Percentiles rank a stretch among this genome's conserved stretches.
These are phyloP conservation scores for Antrozous pallidus DNA, from an alignment of 2,797 vertebrate genomes.

Conservation along the genomic window DNA sequence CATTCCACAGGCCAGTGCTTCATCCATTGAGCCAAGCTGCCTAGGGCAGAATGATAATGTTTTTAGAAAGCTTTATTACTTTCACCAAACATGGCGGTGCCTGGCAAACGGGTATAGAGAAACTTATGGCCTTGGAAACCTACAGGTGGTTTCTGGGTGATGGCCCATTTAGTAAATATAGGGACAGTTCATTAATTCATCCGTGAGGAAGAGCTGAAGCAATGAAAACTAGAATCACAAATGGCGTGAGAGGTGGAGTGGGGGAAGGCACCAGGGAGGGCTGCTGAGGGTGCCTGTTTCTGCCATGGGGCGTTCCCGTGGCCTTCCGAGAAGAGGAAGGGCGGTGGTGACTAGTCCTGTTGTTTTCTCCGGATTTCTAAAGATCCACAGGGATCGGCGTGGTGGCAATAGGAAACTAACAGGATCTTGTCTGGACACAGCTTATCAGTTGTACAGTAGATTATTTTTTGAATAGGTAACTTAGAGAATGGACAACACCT, in stretches of 20 bases:
- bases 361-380: not conserved
- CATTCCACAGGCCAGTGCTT: no score
- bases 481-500: not conserved
- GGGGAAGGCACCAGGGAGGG: not conserved
- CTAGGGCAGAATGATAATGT: not conserved
- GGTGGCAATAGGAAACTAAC: not conserved
- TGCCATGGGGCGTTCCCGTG: accelerated
- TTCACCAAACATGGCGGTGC: not conserved
- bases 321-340: not conserved
- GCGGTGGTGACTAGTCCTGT: not conserved
- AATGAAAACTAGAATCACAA: not conserved
- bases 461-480: not conserved
- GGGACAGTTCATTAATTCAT: not conserved
- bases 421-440: not conserved
- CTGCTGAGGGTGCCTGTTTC: not conserved
- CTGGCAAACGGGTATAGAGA: not conserved
- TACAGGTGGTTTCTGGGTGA: not conserved
- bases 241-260: no score
- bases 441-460: not conserved
- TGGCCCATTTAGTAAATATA: not conserved
- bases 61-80: not conserved
- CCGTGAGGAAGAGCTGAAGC: not conserved
- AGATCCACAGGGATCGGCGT: not conserved
- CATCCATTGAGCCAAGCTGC: no score
- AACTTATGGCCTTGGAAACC: not conserved